A percentile compares a stretch with the other conserved stretches of the same genome.
phyloP scores from a whole-genome alignment of 2,888 invertebrate genomes.

The Stenurella melanura region DNA sequence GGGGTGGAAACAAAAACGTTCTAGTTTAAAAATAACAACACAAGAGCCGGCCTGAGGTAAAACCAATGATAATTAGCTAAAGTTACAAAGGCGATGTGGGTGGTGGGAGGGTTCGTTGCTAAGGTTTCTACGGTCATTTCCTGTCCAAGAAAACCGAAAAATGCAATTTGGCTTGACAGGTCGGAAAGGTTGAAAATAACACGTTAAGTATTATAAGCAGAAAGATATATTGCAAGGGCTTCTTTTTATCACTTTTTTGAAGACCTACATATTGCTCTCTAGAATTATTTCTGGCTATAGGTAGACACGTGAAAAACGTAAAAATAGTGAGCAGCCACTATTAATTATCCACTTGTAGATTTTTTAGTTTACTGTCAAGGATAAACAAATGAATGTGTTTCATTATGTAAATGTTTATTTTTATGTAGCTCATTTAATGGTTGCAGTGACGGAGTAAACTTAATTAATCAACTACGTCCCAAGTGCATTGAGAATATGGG shows the following conservation, averaged over 20 bases:
- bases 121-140: constrained; percentile 67
- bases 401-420: constrained; percentile 30
- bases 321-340: constrained; percentile 16
- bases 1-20: constrained; percentile 42
- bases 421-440: constrained; percentile 12
- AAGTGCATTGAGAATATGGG: background rate
- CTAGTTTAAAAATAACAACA: constrained; percentile 49
- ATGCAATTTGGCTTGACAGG: constrained; percentile 64
- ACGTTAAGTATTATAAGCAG: constrained; percentile 56
- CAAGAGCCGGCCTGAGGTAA: constrained; percentile 45
- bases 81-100: constrained; percentile 57
- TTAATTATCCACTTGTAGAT: constrained; percentile 34
- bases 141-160: constrained; percentile 67
- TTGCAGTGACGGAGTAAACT: constrained; percentile 1
- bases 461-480: background rate
- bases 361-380: constrained; percentile 35
- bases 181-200: constrained; percentile 62
- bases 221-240: constrained; percentile 53
- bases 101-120: constrained; percentile 53
- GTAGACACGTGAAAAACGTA: constrained; percentile 29
- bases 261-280: constrained; percentile 45
- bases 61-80: constrained; percentile 59
- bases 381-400: constrained; percentile 30
- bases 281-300: constrained; percentile 21
- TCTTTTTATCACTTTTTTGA: constrained; percentile 54